These are phyloP conservation scores for Polydrusus tereticollis DNA, from an alignment of 2,888 invertebrate genomes.

Conservation along the genomic window DNA sequence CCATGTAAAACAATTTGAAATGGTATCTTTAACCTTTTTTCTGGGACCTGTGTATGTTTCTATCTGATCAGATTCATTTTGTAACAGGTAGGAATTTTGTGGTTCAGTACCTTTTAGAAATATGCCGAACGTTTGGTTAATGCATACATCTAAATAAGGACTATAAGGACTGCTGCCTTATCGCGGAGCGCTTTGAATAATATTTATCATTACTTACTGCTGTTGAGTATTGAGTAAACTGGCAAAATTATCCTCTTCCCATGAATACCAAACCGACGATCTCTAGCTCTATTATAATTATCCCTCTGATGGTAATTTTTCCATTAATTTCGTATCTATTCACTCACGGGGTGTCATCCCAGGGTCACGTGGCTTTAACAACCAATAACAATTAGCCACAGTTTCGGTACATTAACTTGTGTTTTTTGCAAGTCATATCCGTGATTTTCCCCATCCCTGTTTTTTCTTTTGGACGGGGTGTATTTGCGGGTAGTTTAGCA, in stretches of 20 bases:
- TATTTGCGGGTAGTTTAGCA: slow-evolving; percentile 15
- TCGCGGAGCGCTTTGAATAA: no score
- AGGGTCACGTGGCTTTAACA: slow-evolving; percentile 66
- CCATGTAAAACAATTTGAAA: slow-evolving; percentile 48
- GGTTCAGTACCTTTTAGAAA: slow-evolving; percentile 7
- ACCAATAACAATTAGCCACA: slow-evolving; percentile 67
- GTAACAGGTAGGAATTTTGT: slow-evolving; percentile 14
- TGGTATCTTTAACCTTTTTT: slow-evolving; percentile 46
- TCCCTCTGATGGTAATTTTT: slow-evolving; percentile 40
- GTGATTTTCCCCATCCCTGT: slow-evolving; percentile 45
- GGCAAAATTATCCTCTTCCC: slow-evolving; percentile 12
- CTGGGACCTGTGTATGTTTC: slow-evolving; percentile 39
- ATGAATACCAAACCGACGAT: slow-evolving; percentile 33
- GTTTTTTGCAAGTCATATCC: slow-evolving; percentile 61
- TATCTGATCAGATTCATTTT: slow-evolving; percentile 36
- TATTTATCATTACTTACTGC: no score
- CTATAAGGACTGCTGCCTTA: neutral
- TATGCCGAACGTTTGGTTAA: neutral
- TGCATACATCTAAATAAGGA: neutral
- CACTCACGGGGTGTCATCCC: slow-evolving; percentile 57
- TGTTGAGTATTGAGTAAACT: no score
- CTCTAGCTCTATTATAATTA: slow-evolving; percentile 21
- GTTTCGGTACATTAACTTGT: slow-evolving; percentile 66
- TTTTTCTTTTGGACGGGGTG: slow-evolving; percentile 24
- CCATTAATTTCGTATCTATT: slow-evolving; percentile 59